Conservation (phyloP, 1,140 invertebrate genomes). For the Zophobas atratus region DNA sequence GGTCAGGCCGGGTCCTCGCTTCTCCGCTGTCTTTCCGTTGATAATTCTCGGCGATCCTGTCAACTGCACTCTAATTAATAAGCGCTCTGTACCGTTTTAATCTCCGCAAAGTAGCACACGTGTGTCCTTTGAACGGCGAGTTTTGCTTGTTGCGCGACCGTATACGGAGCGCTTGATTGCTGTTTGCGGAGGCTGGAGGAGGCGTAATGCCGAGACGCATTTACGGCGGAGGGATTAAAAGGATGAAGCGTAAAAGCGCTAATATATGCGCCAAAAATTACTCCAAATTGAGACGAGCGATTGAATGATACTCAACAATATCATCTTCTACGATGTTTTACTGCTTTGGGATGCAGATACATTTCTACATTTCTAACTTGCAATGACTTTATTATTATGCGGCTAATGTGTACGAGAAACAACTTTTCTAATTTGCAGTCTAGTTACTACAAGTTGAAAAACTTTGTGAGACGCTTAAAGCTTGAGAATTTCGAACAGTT, state of each 20-base stretch:
- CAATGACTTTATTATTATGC: no score
- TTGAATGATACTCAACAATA: no score
- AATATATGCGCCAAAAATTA: neutral
- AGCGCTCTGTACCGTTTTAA: conserved; percentile 17
- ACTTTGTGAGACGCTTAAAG: no score
- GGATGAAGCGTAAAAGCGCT: conserved; percentile 30
- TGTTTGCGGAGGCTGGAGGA: conserved; percentile 7
- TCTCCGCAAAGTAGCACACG: conserved; percentile 20
- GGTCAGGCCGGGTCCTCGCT: conserved; percentile 11
- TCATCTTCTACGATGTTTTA: no score
- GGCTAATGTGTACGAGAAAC: neutral
- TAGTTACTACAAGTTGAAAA: no score
- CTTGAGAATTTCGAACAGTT: no score
- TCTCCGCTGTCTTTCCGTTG: neutral
- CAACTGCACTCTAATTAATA: conserved; percentile 37
- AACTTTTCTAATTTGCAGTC: neutral
- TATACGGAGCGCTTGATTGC: conserved; percentile 8
- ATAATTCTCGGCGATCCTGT: conserved; percentile 18
- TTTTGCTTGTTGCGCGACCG: conserved; percentile 22
- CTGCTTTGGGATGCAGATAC: no score
- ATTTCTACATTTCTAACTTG: no score
- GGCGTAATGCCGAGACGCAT: conserved; percentile 10
- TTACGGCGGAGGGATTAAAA: conserved; percentile 29
- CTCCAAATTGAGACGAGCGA: no score
- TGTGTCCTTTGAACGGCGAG: conserved; percentile 21